Conservation (phyloP, 2,888 invertebrate species). For the Opisthograptis luteolata region DNA sequence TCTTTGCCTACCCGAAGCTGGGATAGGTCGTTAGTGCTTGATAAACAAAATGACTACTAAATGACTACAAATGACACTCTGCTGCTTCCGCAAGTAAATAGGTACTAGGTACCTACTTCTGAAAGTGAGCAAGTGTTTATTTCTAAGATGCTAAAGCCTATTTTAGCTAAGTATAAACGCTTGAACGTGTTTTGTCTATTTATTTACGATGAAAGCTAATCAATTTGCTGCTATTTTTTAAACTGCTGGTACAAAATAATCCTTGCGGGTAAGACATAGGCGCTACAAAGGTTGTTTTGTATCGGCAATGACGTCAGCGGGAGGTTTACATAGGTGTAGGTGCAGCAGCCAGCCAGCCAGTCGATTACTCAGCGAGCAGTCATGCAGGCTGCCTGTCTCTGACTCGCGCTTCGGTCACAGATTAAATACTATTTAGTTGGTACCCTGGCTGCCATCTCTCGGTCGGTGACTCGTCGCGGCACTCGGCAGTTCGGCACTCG, state of each 20-base stretch:
- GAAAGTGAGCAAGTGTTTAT: no score
- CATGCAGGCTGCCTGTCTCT: conserved; percentile 61
- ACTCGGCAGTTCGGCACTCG: conserved; percentile 51
- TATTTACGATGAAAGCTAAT: conserved; percentile 5
- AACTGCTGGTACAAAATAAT: conserved; percentile 9
- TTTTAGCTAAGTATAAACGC: conserved; percentile 6
- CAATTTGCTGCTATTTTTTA: conserved; percentile 2
- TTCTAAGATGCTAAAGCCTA: conserved; percentile 21
- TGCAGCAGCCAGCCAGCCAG: conserved; percentile 64
- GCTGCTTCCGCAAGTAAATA: no score
- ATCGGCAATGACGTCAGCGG: conserved; percentile 28
- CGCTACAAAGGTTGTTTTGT: conserved; percentile 1
- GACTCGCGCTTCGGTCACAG: conserved; percentile 40
- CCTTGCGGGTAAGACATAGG: conserved; percentile 1
- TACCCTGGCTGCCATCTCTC: conserved; percentile 52
- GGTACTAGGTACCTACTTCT: no score
- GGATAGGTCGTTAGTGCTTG: no score
- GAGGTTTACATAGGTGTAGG: conserved; percentile 61
- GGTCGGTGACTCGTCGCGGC: conserved; percentile 63
- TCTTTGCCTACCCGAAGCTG: no score
- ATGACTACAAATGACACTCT: no score
- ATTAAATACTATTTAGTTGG: no score
- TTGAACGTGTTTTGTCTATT: conserved; percentile 12
- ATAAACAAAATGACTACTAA: no score
- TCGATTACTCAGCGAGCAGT: conserved; percentile 62